phyloP scores from a whole-genome alignment of 2,888 invertebrate species.

The Platycheirus albimanus region DNA sequence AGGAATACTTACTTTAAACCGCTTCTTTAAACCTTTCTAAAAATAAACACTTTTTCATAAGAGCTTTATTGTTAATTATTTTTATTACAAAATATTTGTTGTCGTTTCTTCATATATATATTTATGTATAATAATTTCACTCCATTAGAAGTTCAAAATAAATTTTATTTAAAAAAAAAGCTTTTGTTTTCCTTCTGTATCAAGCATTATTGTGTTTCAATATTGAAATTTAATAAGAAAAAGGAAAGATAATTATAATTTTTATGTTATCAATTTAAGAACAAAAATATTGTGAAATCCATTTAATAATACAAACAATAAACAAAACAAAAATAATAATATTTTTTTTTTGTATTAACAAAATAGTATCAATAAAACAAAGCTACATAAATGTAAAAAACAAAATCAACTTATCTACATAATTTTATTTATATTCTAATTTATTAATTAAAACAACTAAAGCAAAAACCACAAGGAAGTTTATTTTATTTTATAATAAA shows the following conservation, averaged over 20 bases:
- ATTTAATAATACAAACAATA: constrained; percentile 45
- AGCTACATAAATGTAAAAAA: constrained; percentile 24
- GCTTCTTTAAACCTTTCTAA: not conserved
- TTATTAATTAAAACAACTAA: constrained; percentile 52
- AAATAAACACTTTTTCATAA: constrained; percentile 55
- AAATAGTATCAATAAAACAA: constrained; percentile 18
- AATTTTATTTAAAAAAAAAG: constrained; percentile 34
- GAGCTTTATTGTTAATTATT: constrained; percentile 73
- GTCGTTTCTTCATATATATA: constrained; percentile 50
- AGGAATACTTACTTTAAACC: too few relatives aligned
- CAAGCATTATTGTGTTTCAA: constrained; percentile 38
- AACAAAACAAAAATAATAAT: constrained; percentile 13
- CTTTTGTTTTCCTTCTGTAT: constrained; percentile 22
- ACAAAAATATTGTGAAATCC: constrained; percentile 36
- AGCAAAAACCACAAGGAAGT: constrained; percentile 67
- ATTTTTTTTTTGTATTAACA: constrained; percentile 28
- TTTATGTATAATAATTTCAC: constrained; percentile 59
- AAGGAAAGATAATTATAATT: constrained; percentile 27
- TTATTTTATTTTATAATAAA: constrained; percentile 27
- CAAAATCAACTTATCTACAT: constrained; percentile 33
- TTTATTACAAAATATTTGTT: constrained; percentile 73
- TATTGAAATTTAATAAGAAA: constrained; percentile 9
- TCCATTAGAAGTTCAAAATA: constrained; percentile 55
- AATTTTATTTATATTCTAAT: constrained; percentile 24
- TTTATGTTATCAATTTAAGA: constrained; percentile 36